Evolutionary conservation across 2,113 vertebrate genomes (phyloP), one percentile per base, ranked within the genome.

Genomic region (Manacus vitellinus): DNA sequence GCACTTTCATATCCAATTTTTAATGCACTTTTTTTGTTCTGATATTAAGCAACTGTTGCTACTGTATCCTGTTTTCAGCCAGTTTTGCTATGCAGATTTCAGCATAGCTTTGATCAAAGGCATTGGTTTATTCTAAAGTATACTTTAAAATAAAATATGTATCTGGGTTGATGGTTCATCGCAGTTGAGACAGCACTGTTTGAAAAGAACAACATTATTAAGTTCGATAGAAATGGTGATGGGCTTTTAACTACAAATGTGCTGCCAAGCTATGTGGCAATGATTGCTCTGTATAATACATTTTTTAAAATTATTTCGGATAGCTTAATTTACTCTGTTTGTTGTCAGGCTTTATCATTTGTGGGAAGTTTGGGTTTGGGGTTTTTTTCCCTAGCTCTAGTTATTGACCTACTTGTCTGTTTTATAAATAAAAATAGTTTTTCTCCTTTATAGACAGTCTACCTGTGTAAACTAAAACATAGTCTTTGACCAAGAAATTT

Each of bases 161-260:
- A 97, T 96, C 83, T 95, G 49, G 95, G 96, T 92, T 96, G 94
- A 94, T 94, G 41, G 74, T 92, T 93, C 14, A 76, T 89, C 10
- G 6, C 73, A 54, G 68, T 70, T 89, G 23, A 95, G 95, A 94
- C 96, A 97, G 95, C 92, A 88, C 92, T 97, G 72, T 91, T 97
- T 49, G 88, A 78, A 92, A 87, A 77, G 66, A 87, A 84, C 89
- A 97, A 83, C 92, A 56, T 97, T 96, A 97, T 98, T 98, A 91
- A 85, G 46, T 92, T 94, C 0, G 2, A 41, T 72, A 58, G 76
- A 70, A 65, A 44, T 94, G 19, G 18, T 95, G 95, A 91, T 87
- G 62, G 75, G 35, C 75, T 97, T 95, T 96, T 90, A 95, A 96
- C 85, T 94, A 79, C 66, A 67, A 76, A 75, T 75, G 39, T 71